Evolutionary conservation across 1,140 invertebrate species (phyloP).

Genomic region (Colletes gigas): DNA sequence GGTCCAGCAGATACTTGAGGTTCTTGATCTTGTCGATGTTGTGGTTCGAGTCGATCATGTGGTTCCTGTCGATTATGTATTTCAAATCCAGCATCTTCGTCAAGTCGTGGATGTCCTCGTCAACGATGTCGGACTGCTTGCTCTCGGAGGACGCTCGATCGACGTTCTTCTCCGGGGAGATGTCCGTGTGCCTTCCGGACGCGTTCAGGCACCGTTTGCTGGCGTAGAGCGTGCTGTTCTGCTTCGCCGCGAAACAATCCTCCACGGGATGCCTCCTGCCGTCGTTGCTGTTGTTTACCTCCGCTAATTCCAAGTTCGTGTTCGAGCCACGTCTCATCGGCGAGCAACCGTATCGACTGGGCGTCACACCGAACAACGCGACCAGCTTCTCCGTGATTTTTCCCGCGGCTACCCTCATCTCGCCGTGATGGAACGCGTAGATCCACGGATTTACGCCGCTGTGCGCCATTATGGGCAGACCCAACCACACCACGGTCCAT

Average conservation of each 20-base stretch:
- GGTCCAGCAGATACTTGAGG: constrained; percentile 76
- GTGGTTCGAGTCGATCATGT: constrained; percentile 76
- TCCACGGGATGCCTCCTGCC: constrained; percentile 66
- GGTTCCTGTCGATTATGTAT: constrained; percentile 73
- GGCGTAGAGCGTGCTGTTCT: constrained; percentile 64
- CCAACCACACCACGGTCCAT: constrained; percentile 82
- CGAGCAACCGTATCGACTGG: constrained; percentile 76
- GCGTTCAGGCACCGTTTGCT: constrained; percentile 68
- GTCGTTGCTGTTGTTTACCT: constrained; percentile 71
- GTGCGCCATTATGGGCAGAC: constrained; percentile 83
- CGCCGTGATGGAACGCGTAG: constrained; percentile 86
- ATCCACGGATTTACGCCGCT: constrained; percentile 86
- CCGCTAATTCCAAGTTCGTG: constrained; percentile 73
- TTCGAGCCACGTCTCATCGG: constrained; percentile 71
- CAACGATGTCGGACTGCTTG: constrained; percentile 65
- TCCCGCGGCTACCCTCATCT: constrained; percentile 84
- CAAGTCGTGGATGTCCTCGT: constrained; percentile 75
- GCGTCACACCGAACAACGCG: constrained; percentile 77
- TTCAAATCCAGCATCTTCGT: constrained; percentile 77
- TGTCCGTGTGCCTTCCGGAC: constrained; percentile 65
- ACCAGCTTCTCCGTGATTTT: constrained; percentile 82
- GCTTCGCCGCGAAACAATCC: constrained; percentile 74
- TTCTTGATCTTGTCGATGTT: constrained; percentile 77
- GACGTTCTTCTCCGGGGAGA: constrained; percentile 69
- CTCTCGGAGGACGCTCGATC: constrained; percentile 52